phyloP scores from a whole-genome alignment of 2,113 vertebrate genomes.

The Sigmodon hispidus region DNA sequence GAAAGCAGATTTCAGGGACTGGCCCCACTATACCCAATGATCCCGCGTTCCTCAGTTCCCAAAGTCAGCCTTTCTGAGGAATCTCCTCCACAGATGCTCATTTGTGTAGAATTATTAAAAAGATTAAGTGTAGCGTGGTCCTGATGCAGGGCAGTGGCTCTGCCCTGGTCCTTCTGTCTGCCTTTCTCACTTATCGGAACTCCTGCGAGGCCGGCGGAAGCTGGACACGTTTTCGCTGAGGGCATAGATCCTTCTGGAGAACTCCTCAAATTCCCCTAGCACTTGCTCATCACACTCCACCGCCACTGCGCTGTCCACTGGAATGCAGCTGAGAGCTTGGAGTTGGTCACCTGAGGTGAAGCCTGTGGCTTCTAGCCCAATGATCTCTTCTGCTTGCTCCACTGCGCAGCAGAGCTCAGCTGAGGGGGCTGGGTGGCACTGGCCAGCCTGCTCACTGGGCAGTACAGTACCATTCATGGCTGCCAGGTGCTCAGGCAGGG shows the following conservation, averaged over 20 bases:
- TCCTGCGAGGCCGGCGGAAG: constrained; percentile 95
- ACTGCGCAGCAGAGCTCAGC: constrained; percentile 89
- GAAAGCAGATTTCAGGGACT: constrained; percentile 77
- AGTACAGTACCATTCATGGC: constrained; percentile 82
- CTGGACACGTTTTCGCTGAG: constrained; percentile 96
- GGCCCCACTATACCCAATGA: constrained; percentile 74
- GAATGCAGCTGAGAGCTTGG: constrained; percentile 94
- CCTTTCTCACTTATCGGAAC: constrained; percentile 93
- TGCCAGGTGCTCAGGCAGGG: constrained; percentile 70
- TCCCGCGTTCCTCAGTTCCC: constrained; percentile 59
- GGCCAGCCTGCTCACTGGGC: constrained; percentile 67
- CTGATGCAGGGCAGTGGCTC: constrained; percentile 51
- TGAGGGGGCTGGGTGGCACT: constrained; percentile 13
- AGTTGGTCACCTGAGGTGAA: constrained; percentile 88
- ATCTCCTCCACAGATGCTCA: constrained; percentile 77
- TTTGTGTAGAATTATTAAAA: constrained; percentile 86
- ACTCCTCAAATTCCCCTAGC: constrained; percentile 97
- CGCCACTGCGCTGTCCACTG: constrained; percentile 95
- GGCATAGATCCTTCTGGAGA: constrained; percentile 97
- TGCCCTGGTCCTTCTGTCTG: constrained; percentile 38
- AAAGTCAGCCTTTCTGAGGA: constrained; percentile 75
- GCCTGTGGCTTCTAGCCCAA: constrained; percentile 94
- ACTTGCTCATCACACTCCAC: constrained; percentile 98
- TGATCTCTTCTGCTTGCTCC: constrained; percentile 97
- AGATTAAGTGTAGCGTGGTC: constrained; percentile 90